Base-by-base conservation (phyloP, 2,888 invertebrate species). In the Catocala nupta region DNA sequence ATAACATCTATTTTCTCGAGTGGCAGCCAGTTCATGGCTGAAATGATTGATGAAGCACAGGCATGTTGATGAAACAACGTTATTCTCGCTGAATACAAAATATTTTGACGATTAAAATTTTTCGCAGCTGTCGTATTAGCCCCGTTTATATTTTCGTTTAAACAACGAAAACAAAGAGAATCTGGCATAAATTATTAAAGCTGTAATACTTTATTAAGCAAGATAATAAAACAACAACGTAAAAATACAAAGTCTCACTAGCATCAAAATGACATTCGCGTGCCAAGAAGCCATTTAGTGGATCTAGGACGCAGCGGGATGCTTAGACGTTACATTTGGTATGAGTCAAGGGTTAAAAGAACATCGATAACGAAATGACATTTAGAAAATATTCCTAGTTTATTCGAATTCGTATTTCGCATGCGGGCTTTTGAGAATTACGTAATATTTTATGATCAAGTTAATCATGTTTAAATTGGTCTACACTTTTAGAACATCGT, bases 201-300 rank as follows among this genome's bases (percentile, higher is more conserved):
- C 42, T 45, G 45, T 55, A 34, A 47, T 55, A 42, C 8, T 55
- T 63, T 53, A 47, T 67, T 49, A 44, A 63, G 36, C 39, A 54
- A 51, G 52, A 65, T 43, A 61, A 68, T 72, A 71, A 71, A 65
- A 62, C 48, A 50, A 49, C 6, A 57, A 63, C 65, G 56, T 64
- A 63, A 63, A 62, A 63, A 53, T 13, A 55, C 52, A 62, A 62
- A 58, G 51, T 58, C 59, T 60, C 49, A 53, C 13, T 25, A 60
- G 65, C 62, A 62, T 68, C 55, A 53, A 65, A 59, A 48, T 71
- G 69, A 73, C 69, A 75, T 81, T 70, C 59, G 70, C 70, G 59
- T 81, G 73, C 68, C 65, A 65, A 69, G 49, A 49, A 61, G 47
- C 52, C 59, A 67, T 70, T 71, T 52, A 60, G 66, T 67, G 55